These are phyloP conservation scores for Drosophila conformis DNA, from an alignment of 2,888 invertebrate species.

Conservation along the genomic window DNA sequence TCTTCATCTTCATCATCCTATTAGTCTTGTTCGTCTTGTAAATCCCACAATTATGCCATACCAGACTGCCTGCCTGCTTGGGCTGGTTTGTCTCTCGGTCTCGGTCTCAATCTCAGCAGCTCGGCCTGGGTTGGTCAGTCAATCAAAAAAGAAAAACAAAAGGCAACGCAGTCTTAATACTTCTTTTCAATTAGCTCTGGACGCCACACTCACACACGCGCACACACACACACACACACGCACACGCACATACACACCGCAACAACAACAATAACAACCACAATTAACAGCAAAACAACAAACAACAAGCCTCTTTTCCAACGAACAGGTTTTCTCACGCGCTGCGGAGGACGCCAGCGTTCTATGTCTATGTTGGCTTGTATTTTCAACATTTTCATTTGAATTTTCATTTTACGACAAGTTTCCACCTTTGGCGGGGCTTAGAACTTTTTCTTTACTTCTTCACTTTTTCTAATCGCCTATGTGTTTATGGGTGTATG, in stretches of 20 bases:
- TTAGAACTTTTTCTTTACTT: slow-evolving; percentile 10
- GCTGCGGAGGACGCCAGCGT: slow-evolving; percentile 50
- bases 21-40: slow-evolving; percentile 39
- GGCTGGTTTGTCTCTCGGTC: slow-evolving; percentile 36
- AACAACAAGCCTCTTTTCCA: slow-evolving; percentile 64
- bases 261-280: slow-evolving; percentile 38
- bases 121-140: slow-evolving; percentile 68
- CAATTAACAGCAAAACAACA: slow-evolving; percentile 42
- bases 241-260: slow-evolving; percentile 15
- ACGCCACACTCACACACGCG: slow-evolving; percentile 31
- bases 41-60: slow-evolving; percentile 80
- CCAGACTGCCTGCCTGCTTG: slow-evolving; percentile 73
- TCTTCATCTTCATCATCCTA: slow-evolving; percentile 12
- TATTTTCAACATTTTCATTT: slow-evolving; percentile 60
- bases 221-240: slow-evolving; percentile 7
- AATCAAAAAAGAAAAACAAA: slow-evolving; percentile 63
- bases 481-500: background rate
- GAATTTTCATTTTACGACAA: slow-evolving; percentile 69
- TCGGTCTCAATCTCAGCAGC: slow-evolving; percentile 50
- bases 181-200: slow-evolving; percentile 73
- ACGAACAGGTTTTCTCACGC: slow-evolving; percentile 75
- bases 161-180: slow-evolving; percentile 70
- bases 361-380: slow-evolving; percentile 40
- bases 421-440: slow-evolving; percentile 48
- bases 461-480: slow-evolving; percentile 41